Conservation (phyloP, 2,113 vertebrate genomes). For the Echinops telfairi region DNA sequence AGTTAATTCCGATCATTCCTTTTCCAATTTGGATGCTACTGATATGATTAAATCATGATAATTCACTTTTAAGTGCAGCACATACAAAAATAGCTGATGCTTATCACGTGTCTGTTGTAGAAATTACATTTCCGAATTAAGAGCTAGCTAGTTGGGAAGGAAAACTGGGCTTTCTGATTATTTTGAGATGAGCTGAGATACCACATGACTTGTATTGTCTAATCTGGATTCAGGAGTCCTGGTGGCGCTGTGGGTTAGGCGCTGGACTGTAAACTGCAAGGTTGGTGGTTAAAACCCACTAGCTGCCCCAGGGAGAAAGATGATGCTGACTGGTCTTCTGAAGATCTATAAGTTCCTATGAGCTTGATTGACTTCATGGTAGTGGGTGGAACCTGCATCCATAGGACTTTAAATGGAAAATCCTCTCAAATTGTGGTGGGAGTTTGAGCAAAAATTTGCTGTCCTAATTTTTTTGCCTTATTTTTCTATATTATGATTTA, state of each 20-base stretch:
- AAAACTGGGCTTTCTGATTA: neutral
- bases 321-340: no score
- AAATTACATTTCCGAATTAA: slow-evolving; percentile 5
- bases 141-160: neutral
- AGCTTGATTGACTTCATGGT: no score
- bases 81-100: neutral
- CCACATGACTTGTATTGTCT: neutral
- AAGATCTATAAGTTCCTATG: no score
- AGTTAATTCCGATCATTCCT: neutral
- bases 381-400: neutral
- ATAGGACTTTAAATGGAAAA: neutral
- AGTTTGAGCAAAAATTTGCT: slow-evolving; percentile 15
- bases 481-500: slow-evolving; percentile 12
- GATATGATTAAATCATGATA: neutral
- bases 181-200: neutral
- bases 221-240: neutral
- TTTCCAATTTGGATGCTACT: neutral
- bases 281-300: no score
- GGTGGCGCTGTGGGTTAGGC: no score
- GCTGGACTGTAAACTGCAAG: no score
- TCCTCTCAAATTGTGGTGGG: neutral
- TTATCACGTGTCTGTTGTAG: neutral
- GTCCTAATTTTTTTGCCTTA: neutral
- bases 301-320: no score
- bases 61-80: neutral